Base-by-base conservation (phyloP, 2,797 vertebrate genomes). In the Melanotaenia pygmaea region DNA sequence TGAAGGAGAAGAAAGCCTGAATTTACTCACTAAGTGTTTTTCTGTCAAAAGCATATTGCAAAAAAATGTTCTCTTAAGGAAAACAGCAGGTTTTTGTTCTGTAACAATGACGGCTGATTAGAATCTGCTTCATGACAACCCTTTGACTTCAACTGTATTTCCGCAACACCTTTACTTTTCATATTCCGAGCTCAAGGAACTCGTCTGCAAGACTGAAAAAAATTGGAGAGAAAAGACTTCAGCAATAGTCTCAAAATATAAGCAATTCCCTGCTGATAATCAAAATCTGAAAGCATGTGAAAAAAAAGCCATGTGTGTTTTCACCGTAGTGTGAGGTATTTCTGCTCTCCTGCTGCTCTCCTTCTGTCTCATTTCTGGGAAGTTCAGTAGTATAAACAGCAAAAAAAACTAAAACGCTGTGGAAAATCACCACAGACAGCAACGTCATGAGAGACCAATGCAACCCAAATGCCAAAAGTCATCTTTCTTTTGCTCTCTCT, bases 321-420 rank as follows among this genome's bases (percentile, higher is more conserved):
- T 80, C 53, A 78, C 57, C 45, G 13, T 34, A 64, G 83, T 68
- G 72, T 82, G 82, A 86, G 79, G 85, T 83, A 78, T 88, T 89
- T 81, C 72, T 28, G 37, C 71, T 79, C 84, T 64, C 81, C 85
- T n/a, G 69, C 83, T 79, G 82, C 22, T 80, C 66, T 60, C 72
- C 76, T 45, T 78, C 80, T 71, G 82, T 80, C 78, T 92, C 83
- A 90, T 87, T 93, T 93, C 90, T 93, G 91, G 89, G 92, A 93
- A 93, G 78, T 74, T 70, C 67, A 63, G 74, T 81, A 83, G 74
- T 86, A 70, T 76, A 77, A 69, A 62, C 65, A 86, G 78, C 70
- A 28, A 80, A 77, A 53, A 91, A 87, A 82, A 81, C 70, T 78
- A 57, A 76, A 82, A 70, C 70, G 54, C 70, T 37, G 69, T 71